These are phyloP conservation scores for Eupleurogrammus muticus DNA, from an alignment of 2,797 vertebrate genomes.

Conservation along the genomic window DNA sequence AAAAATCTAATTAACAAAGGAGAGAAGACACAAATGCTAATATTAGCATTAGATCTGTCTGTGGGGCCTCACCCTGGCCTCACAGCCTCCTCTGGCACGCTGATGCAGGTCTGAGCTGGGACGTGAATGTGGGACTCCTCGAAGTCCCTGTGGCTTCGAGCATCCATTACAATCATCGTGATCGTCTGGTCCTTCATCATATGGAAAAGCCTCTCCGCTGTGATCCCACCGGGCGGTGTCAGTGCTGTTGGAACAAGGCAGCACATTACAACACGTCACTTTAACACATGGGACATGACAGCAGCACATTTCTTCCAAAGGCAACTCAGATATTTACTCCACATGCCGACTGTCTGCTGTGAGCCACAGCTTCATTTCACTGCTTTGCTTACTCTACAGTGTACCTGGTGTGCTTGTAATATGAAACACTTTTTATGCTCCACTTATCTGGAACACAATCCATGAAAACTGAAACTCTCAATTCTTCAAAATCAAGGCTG, in stretches of 20 bases:
- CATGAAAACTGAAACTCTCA: too few species aligned
- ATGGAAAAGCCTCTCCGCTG: constrained; percentile 91
- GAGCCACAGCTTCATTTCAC: too few species aligned
- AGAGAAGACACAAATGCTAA: neutral
- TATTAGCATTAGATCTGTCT: neutral
- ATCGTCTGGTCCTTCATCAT: constrained; percentile 92
- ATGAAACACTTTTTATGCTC: too few species aligned
- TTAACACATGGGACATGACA: neutral
- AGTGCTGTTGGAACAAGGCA: constrained; percentile 48
- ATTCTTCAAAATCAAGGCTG: too few species aligned
- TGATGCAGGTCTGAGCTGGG: constrained; percentile 84
- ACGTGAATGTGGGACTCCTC: constrained; percentile 91
- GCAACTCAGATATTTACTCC: neutral
- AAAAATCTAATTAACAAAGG: neutral
- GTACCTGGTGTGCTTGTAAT: too few species aligned
- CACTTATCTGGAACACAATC: too few species aligned
- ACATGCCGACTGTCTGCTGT: too few species aligned
- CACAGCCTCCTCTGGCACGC: constrained; percentile 93
- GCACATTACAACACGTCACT: neutral
- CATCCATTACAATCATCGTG: constrained; percentile 93
- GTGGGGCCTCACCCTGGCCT: constrained; percentile 87
- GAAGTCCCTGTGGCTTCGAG: constrained; percentile 88
- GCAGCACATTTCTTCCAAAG: neutral
- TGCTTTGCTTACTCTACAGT: neutral
- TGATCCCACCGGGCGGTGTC: constrained; percentile 83